Conservation (phyloP, 2,797 vertebrate species). For the Chiloscyllium punctatum region DNA sequence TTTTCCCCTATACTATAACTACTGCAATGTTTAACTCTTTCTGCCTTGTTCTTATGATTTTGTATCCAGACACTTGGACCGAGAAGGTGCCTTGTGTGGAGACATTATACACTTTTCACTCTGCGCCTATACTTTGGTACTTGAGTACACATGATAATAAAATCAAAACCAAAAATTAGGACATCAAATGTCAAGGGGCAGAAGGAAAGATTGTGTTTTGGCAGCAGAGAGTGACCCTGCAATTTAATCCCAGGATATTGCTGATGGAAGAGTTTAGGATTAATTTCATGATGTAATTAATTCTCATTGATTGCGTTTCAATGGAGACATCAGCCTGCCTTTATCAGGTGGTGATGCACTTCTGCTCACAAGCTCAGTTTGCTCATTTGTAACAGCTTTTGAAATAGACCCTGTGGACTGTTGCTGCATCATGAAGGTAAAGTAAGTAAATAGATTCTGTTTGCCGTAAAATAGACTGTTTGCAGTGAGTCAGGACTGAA, state of each 20-base stretch:
- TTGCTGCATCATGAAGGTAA: background rate
- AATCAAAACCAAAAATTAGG: background rate
- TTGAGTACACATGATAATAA: too few relatives aligned
- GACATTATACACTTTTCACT: too few relatives aligned
- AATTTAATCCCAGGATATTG: background rate
- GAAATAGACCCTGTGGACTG: background rate
- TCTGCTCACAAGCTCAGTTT: background rate
- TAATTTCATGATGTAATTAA: background rate
- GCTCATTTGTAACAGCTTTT: background rate
- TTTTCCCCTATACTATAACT: too few relatives aligned
- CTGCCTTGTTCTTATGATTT: too few relatives aligned
- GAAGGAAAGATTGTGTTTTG: background rate
- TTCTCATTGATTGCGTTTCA: background rate
- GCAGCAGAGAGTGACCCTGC: background rate
- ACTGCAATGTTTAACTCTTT: too few relatives aligned
- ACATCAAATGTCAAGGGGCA: background rate
- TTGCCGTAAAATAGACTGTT: background rate
- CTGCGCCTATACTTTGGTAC: too few relatives aligned
- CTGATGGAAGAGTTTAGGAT: background rate
- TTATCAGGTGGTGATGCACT: background rate
- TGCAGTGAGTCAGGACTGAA: background rate
- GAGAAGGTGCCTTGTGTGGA: too few relatives aligned
- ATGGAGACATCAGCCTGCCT: background rate
- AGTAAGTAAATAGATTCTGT: background rate
- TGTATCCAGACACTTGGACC: too few relatives aligned